phyloP scores from a whole-genome alignment of 2,113 vertebrate genomes.

The Struthio camelus region DNA sequence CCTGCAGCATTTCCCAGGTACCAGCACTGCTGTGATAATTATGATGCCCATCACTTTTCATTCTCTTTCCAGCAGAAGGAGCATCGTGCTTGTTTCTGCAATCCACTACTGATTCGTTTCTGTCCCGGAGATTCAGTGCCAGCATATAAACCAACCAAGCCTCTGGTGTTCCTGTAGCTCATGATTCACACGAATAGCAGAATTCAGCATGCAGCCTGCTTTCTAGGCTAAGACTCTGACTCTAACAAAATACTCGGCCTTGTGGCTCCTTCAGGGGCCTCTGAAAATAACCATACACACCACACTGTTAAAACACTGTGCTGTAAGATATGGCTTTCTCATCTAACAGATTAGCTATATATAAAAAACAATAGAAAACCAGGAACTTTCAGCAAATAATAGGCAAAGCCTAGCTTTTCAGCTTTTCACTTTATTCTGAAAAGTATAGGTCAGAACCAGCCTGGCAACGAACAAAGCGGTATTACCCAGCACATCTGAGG shows the following conservation, averaged over 20 bases:
- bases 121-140: not conserved
- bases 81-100: not conserved
- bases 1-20: not conserved
- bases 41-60: not conserved
- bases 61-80: not conserved
- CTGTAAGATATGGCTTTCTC: not conserved
- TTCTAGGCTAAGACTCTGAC: not conserved
- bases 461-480: not conserved
- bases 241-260: not conserved
- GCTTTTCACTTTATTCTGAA: not conserved
- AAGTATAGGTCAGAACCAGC: not conserved
- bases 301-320: not conserved
- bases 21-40: not conserved
- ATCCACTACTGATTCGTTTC: not conserved
- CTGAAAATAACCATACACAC: not conserved
- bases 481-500: not conserved
- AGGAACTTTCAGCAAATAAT: not conserved
- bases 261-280: not conserved
- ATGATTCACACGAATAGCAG: not conserved
- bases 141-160: not conserved
- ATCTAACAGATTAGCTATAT: not conserved
- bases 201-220: not conserved
- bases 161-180: not conserved
- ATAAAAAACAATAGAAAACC: not conserved
- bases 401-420: not conserved